Conservation (phyloP, 2,797 vertebrate genomes). For the Mus minutoides region DNA sequence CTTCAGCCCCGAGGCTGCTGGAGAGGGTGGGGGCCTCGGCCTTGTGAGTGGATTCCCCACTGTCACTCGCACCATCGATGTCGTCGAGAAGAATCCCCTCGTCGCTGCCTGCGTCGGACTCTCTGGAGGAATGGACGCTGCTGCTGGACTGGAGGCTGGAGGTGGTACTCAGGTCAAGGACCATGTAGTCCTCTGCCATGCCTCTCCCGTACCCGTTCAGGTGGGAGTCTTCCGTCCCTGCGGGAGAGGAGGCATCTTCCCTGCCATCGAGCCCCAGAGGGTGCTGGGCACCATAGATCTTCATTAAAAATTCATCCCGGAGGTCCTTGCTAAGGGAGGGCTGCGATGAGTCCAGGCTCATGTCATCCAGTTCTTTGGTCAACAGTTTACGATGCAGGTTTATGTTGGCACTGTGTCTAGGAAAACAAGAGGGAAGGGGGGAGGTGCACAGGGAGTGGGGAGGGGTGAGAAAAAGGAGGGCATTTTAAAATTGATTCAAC, state of each 20-base stretch:
- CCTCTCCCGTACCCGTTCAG: slow-evolving; percentile 93
- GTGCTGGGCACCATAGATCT: slow-evolving; percentile 91
- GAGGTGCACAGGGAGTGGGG: slow-evolving; percentile 74
- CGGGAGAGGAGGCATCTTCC: slow-evolving; percentile 92
- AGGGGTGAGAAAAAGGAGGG: slow-evolving; percentile 83
- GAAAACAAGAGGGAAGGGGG: slow-evolving; percentile 85
- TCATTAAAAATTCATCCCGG: slow-evolving; percentile 94
- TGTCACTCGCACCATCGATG: slow-evolving; percentile 95
- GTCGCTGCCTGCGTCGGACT: slow-evolving; percentile 97
- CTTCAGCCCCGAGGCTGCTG: slow-evolving; percentile 86
- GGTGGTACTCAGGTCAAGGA: slow-evolving; percentile 97
- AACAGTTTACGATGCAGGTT: slow-evolving; percentile 99
- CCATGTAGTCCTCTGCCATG: slow-evolving; percentile 95
- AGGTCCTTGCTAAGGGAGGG: slow-evolving; percentile 95
- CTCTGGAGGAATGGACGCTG: slow-evolving; percentile 96
- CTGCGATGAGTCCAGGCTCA: slow-evolving; percentile 95
- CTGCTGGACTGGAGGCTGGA: slow-evolving; percentile 97
- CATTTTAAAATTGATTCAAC: slow-evolving; percentile 85
- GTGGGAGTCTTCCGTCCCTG: slow-evolving; percentile 92
- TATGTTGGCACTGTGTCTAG: slow-evolving; percentile 99
- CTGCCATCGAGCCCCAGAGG: slow-evolving; percentile 90
- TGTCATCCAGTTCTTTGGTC: slow-evolving; percentile 99
- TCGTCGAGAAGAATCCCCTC: slow-evolving; percentile 98
- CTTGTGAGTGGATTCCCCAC: slow-evolving; percentile 92
- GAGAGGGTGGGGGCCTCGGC: slow-evolving; percentile 87